These are phyloP conservation scores for Poicephalus gulielmi DNA, from an alignment of 2,113 vertebrate genomes.

Conservation along the genomic window DNA sequence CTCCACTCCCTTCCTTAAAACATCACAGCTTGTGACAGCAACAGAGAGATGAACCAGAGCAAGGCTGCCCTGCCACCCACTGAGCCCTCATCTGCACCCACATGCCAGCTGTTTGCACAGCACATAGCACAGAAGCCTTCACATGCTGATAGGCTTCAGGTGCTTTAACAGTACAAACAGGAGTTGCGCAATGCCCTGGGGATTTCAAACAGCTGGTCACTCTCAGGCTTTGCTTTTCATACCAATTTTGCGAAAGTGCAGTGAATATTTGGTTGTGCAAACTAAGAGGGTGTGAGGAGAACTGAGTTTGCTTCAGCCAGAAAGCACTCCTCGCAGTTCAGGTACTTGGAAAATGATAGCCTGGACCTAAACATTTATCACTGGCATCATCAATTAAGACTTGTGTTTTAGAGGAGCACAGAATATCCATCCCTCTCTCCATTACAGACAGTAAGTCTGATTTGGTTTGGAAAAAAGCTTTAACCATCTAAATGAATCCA, in stretches of 20 bases:
- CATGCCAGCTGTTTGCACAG: constrained; percentile 28
- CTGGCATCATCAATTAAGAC: background rate
- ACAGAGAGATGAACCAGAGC: background rate
- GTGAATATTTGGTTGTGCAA: background rate
- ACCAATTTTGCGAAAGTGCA: background rate
- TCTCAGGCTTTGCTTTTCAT: background rate
- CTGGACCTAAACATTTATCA: background rate
- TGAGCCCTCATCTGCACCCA: background rate
- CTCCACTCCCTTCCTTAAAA: background rate
- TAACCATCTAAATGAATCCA: background rate
- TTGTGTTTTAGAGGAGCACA: background rate
- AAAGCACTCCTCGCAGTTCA: background rate
- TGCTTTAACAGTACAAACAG: constrained; percentile 7
- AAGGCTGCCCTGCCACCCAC: background rate
- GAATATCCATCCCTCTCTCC: background rate
- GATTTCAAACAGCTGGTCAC: background rate
- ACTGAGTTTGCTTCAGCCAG: background rate
- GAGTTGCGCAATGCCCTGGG: constrained; percentile 27
- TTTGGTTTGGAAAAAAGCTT: background rate
- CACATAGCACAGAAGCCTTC: constrained; percentile 10
- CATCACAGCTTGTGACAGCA: background rate
- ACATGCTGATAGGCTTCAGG: constrained; percentile 1
- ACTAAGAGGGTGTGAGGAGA: background rate
- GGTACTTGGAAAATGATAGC: background rate
- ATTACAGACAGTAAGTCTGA: background rate